Conservation (phyloP, 2,888 invertebrate genomes). For the Rhagium mordax region DNA sequence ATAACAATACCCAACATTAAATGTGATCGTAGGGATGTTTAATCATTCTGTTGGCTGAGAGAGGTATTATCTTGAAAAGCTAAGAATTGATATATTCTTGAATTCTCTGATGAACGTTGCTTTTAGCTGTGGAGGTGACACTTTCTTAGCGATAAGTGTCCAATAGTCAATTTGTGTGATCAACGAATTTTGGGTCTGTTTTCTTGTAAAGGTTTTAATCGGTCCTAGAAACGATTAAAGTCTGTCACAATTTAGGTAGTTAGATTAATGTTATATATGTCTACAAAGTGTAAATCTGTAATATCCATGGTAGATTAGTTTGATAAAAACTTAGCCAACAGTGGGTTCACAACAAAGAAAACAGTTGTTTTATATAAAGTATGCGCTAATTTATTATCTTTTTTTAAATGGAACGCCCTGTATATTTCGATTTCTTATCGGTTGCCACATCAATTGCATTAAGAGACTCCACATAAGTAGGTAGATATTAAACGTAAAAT, state of each 20-base stretch:
- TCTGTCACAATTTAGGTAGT: conserved; percentile 18
- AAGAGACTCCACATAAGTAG: no score
- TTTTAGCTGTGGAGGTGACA: neutral
- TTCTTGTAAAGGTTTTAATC: neutral
- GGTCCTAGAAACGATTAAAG: neutral
- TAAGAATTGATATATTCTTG: no score
- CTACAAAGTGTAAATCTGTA: conserved; percentile 5
- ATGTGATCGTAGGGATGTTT: conserved; percentile 27
- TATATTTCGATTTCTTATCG: no score
- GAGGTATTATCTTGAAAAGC: neutral
- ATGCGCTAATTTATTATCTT: no score
- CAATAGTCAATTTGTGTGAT: conserved; percentile 38
- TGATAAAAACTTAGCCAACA: neutral
- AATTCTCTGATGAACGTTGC: neutral
- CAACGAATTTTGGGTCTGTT: conserved; percentile 34
- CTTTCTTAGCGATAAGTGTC: conserved; percentile 12
- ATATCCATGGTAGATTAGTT: neutral
- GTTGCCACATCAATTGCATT: no score
- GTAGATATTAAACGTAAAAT: no score
- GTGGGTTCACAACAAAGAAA: neutral
- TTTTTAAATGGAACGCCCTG: no score
- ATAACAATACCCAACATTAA: conserved; percentile 22
- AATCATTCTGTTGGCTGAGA: neutral
- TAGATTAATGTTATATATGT: conserved; percentile 13
- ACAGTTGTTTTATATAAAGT: neutral